Base-by-base conservation (phyloP, 2,888 invertebrate species). In the Agelastica alni region DNA sequence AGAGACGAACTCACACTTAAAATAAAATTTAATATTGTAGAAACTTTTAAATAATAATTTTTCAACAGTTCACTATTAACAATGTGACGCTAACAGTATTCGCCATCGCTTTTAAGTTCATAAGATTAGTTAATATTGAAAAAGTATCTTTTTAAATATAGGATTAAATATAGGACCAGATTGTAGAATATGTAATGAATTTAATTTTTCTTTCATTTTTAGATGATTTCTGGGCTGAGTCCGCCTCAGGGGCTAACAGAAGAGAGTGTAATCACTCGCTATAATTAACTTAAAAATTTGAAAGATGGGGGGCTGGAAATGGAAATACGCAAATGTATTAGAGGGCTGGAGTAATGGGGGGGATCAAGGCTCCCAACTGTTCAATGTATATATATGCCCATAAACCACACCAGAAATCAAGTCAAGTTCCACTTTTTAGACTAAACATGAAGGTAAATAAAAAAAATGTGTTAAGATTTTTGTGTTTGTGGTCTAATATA, bases 251-350 rank as follows among this genome's bases (percentile, higher is more conserved):
- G 37, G 10, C 20, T 20, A 16, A 18, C 37, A n/a, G 37, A 39
- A 39, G 37, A 39, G 31, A 42, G 41, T 22, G 41, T 41, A 49
- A 49, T 49, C 41, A 41, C 41, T 32, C 26, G 9, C 36, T 9
- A 34, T 36, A 54, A 49, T 43, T 54, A 51, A 9, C 42, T 36
- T 26, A 44, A 54, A 37, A 44, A 43, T 36, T 31, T 48, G 31
- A 42, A 45, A 51, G 51, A 53, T 53, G 47, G 47, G 52, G 47
- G 36, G 55, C 41, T 48, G 51, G 51, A 30, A 30, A 30, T 51
- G 49, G 31, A 32, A 42, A 41, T 37, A 43, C 41, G 42, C 32
- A 46, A 55, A 42, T 51, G 49, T 45, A n/a, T n/a, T 36, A 26
- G 39, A 34, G 46, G 53, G 30, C 47, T 42, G 34, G 48, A 17